These are phyloP conservation scores for Cyanoramphus novaezelandiae DNA, from an alignment of 2,113 vertebrate genomes.

Conservation along the genomic window DNA sequence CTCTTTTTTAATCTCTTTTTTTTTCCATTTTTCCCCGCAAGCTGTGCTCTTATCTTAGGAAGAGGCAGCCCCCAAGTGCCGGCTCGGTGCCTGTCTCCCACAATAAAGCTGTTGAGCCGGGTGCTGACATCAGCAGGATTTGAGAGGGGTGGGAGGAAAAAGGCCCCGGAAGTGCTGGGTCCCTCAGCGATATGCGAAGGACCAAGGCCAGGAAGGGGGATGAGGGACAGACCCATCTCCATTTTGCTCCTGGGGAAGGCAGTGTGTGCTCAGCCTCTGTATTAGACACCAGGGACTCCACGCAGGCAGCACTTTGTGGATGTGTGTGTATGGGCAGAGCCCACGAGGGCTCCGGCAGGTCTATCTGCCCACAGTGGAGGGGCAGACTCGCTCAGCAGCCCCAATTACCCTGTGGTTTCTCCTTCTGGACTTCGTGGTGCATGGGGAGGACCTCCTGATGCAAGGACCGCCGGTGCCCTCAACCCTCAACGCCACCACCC, in stretches of 20 bases:
- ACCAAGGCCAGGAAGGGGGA: not conserved
- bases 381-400: not conserved
- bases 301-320: too few species aligned
- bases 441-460: rapidly evolving
- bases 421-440: not conserved
- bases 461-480: rapidly evolving
- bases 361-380: not conserved
- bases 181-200: not conserved
- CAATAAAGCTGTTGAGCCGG: not conserved
- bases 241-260: not conserved
- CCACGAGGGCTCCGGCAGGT: not conserved
- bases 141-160: not conserved
- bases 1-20: not conserved
- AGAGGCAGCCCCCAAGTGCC: not conserved
- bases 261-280: not conserved
- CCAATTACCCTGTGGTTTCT: not conserved
- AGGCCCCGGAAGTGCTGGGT: rapidly evolving
- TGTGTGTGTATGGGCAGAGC: too few species aligned
- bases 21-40: too few species aligned
- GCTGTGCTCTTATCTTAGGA: not conserved
- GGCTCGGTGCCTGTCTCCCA: not conserved
- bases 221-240: not conserved
- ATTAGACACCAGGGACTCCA: not conserved
- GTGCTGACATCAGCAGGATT: not conserved
- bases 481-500: rapidly evolving